phyloP scores from a whole-genome alignment of 2,888 invertebrate species.

The Drosophila prostipennis region DNA sequence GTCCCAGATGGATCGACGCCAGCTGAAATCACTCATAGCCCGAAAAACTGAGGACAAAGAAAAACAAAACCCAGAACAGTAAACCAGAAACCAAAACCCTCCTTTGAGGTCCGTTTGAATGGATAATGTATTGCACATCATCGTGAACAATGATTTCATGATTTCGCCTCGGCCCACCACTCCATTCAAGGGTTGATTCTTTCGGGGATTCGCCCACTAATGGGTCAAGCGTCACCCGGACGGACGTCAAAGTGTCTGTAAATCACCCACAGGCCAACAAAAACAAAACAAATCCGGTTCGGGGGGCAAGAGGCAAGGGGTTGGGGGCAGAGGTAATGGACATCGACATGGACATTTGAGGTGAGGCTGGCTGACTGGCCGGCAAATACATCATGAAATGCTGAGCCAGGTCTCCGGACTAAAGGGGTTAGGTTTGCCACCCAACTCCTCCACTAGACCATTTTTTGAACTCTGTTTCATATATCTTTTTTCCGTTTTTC shows the following conservation, averaged over 20 bases:
- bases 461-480: slow-evolving; percentile 15
- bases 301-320: slow-evolving; percentile 3
- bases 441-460: slow-evolving; percentile 27
- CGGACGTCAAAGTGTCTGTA: slow-evolving; percentile 78
- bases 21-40: slow-evolving; percentile 71
- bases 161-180: slow-evolving; percentile 56
- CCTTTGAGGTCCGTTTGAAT: slow-evolving; percentile 64
- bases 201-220: slow-evolving; percentile 70
- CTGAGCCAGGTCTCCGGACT: slow-evolving; percentile 28
- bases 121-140: slow-evolving; percentile 79
- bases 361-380: slow-evolving; percentile 45
- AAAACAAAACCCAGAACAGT: slow-evolving; percentile 7
- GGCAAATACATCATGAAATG: slow-evolving; percentile 68
- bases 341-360: slow-evolving; percentile 51
- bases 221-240: slow-evolving; percentile 77
- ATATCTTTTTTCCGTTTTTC: slow-evolving; percentile 9
- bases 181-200: slow-evolving; percentile 48
- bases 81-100: slow-evolving; percentile 18
- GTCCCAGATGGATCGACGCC: slow-evolving; percentile 70
- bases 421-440: slow-evolving; percentile 11
- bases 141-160: slow-evolving; percentile 80
- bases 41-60: slow-evolving; percentile 33
- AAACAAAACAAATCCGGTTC: slow-evolving; percentile 48
- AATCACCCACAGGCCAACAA: slow-evolving; percentile 66
- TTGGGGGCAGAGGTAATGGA: slow-evolving; percentile 38